phyloP scores from a whole-genome alignment of 2,113 vertebrate genomes.

The Gallinago undulata region DNA sequence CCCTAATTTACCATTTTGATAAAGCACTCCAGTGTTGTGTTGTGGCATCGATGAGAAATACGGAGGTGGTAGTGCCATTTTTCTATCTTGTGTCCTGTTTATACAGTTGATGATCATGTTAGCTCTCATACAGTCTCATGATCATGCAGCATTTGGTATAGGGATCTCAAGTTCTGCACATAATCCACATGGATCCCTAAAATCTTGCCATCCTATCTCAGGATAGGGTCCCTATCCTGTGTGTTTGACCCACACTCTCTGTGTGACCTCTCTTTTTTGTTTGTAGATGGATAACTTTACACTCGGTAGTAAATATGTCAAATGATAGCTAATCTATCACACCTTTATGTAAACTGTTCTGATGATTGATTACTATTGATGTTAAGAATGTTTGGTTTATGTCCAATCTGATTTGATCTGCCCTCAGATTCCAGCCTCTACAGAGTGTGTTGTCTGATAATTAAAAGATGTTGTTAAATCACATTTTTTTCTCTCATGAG shows the following conservation, averaged over 20 bases:
- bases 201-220: not conserved
- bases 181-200: fast-evolving
- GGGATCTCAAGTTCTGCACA: not conserved
- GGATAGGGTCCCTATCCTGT: not conserved
- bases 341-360: constrained; percentile 13
- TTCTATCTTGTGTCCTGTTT: not conserved
- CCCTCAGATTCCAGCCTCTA: not conserved
- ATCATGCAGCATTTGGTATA: not conserved
- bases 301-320: constrained; percentile 14
- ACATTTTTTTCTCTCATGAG: not conserved
- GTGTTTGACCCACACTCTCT: not conserved
- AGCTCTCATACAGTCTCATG: not conserved
- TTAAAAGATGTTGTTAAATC: not conserved
- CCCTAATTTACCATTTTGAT: not conserved
- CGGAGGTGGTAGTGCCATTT: not conserved
- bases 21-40: not conserved
- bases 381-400: constrained; percentile 25
- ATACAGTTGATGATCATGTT: not conserved
- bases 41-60: not conserved
- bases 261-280: constrained; percentile 30
- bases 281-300: constrained; percentile 15
- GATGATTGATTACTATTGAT: not conserved
- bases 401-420: not conserved
- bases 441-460: not conserved
- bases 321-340: constrained; percentile 37